Evolutionary conservation across 2,113 vertebrate species (phyloP), one percentile per base, ranked within the genome.

Genomic region (Poicephalus gulielmi): DNA sequence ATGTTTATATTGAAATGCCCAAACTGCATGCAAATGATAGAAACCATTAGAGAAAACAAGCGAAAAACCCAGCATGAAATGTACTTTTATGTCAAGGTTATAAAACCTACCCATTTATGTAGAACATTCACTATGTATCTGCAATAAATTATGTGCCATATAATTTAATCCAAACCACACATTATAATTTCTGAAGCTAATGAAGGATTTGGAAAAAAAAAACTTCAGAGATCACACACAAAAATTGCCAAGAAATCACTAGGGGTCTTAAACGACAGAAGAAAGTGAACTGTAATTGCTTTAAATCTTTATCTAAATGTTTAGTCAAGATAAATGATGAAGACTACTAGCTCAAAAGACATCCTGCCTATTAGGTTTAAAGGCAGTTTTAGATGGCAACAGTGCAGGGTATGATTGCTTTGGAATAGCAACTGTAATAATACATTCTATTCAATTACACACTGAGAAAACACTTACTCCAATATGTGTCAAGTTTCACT

Each of bases 51-150:
- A 83, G 46, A 75, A 86, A 75, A 62, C 3, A 47, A 95, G 75
- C 47, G 67, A 88, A 91, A 97, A 94, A 46, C 53, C 1, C 84
- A 94, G 74, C 53, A 75, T 31, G 71, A 78, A 39, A 78, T 33
- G 20, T 49, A 39, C 47, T 90, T 92, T 86, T 83, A 67, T 77
- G 53, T 88, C 63, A 85, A 96, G 86, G 68, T 88, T 94, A 70
- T 70, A 90, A 93, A 90, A 86, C 8, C 49, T 66, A 73, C 37
- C 27, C 33, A 41, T 85, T 93, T 90, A 90, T 49, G 41, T 44
- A 49, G 47, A 52, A 57, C 69, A 53, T 57, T 86, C 4, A 3
- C 6, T 77, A 31, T 20, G 23, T 80, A 49, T 66, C 59, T 81
- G 43, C 27, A 74, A 70, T 81, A 95, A 86, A 86, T 93, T 93